Evolutionary conservation across 2,113 vertebrate species (phyloP).

Genomic region (Recurvirostra avosetta): DNA sequence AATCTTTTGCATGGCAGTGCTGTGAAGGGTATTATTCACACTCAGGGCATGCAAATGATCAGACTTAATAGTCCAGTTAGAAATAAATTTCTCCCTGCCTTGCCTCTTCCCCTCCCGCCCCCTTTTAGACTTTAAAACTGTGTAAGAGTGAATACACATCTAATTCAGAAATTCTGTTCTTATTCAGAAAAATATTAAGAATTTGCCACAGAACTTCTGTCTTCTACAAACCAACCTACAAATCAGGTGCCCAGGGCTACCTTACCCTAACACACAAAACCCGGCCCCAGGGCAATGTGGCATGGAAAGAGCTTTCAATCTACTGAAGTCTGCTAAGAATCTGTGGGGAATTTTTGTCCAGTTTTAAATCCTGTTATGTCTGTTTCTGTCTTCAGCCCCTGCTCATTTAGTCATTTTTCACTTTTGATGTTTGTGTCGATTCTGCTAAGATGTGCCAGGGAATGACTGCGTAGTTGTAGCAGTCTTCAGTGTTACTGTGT

Average conservation of each 20-base stretch:
- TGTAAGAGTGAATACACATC: not conserved
- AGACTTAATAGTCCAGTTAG: not conserved
- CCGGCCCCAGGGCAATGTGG: not conserved
- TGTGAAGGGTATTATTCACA: not conserved
- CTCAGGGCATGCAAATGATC: not conserved
- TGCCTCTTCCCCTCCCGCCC: fast-evolving
- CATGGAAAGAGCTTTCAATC: not conserved
- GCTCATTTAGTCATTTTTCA: not conserved
- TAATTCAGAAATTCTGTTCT: not conserved
- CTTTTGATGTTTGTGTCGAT: not conserved
- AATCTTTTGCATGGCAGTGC: not conserved
- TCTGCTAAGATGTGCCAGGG: not conserved
- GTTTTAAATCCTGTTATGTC: not conserved
- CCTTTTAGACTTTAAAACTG: not conserved
- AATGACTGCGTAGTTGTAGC: not conserved
- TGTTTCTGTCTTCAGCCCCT: not conserved
- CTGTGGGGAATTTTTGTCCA: not conserved
- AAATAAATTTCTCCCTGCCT: not conserved
- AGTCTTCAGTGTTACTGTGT: not conserved
- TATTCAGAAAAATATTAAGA: not conserved
- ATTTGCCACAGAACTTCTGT: not conserved
- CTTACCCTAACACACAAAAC: not conserved
- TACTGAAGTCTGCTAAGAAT: not conserved
- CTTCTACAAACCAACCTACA: not conserved
- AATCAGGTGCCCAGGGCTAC: not conserved